Evolutionary conservation across 2,113 vertebrate species (phyloP).

Genomic region (Furnarius figulus): DNA sequence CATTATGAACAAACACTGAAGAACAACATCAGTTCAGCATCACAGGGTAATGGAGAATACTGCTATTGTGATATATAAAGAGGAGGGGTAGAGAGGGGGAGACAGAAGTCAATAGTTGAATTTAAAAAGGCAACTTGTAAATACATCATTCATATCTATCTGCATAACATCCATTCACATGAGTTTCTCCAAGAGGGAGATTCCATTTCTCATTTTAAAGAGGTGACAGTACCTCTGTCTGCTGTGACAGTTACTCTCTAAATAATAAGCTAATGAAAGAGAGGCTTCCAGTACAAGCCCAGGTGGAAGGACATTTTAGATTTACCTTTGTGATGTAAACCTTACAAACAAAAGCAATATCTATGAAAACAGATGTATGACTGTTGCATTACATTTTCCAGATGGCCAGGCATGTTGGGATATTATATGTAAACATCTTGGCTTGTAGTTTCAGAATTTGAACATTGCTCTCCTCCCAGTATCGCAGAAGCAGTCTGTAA

Average conservation of each 20-base stretch:
- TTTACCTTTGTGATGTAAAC: constrained; percentile 81
- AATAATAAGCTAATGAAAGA: constrained; percentile 48
- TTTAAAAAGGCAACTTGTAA: constrained; percentile 44
- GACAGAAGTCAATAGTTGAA: constrained; percentile 72
- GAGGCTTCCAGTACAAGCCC: constrained; percentile 34
- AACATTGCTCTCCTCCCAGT: constrained; percentile 89
- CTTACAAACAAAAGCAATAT: constrained; percentile 78
- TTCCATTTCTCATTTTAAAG: constrained; percentile 10
- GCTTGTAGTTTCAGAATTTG: constrained; percentile 94
- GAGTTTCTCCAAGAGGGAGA: constrained; percentile 42
- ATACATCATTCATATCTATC: constrained; percentile 54
- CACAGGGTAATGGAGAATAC: constrained; percentile 70
- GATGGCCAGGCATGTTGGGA: constrained; percentile 88
- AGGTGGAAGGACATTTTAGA: constrained; percentile 60
- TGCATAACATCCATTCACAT: not conserved
- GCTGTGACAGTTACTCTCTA: constrained; percentile 10
- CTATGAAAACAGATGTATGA: constrained; percentile 82
- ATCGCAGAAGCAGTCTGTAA: constrained; percentile 88
- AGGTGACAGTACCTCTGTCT: not conserved
- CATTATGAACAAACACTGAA: constrained; percentile 76
- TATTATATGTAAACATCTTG: constrained; percentile 88
- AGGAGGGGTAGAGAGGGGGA: constrained; percentile 69
- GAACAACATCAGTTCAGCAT: constrained; percentile 76
- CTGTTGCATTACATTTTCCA: constrained; percentile 98
- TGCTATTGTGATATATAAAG: constrained; percentile 72